phyloP scores from a whole-genome alignment of 2,888 invertebrate species.

The Xestia ashworthii region DNA sequence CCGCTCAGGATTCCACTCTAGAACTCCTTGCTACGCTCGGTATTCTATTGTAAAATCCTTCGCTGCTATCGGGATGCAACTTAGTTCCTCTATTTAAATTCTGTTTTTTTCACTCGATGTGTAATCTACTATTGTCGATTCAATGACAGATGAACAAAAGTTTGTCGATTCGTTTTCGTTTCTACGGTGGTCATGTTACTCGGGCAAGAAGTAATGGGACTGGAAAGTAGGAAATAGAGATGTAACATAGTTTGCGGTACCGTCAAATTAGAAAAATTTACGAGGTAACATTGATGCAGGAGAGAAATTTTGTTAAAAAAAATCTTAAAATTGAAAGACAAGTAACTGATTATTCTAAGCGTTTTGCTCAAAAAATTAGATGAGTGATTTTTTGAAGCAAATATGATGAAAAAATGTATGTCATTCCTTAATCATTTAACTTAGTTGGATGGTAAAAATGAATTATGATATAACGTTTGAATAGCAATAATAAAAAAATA shows the following conservation, averaged over 20 bases:
- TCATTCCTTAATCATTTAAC: slow-evolving; percentile 13
- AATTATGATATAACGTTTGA: not conserved
- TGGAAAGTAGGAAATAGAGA: no score
- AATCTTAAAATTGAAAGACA: slow-evolving; percentile 5
- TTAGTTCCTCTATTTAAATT: no score
- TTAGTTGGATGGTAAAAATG: not conserved
- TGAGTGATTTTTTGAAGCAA: not conserved
- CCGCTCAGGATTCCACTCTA: no score
- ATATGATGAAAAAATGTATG: not conserved
- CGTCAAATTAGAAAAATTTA: not conserved
- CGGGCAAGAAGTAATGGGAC: no score
- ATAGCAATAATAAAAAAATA: slow-evolving; percentile 21
- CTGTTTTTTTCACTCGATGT: no score
- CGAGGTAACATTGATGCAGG: not conserved
- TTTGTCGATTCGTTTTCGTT: no score
- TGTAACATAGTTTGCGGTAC: not conserved
- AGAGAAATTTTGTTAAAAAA: not conserved
- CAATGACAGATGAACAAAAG: no score
- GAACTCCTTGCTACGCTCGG: no score
- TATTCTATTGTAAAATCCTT: no score
- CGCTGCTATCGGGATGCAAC: no score
- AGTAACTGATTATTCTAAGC: not conserved
- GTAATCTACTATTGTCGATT: no score
- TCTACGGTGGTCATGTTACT: no score
- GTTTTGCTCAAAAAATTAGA: slow-evolving; percentile 41